Percentiles rank a stretch among this genome's conserved stretches.
Evolutionary conservation across 2,797 vertebrate species (phyloP).

Genomic region (Poecilia picta): DNA sequence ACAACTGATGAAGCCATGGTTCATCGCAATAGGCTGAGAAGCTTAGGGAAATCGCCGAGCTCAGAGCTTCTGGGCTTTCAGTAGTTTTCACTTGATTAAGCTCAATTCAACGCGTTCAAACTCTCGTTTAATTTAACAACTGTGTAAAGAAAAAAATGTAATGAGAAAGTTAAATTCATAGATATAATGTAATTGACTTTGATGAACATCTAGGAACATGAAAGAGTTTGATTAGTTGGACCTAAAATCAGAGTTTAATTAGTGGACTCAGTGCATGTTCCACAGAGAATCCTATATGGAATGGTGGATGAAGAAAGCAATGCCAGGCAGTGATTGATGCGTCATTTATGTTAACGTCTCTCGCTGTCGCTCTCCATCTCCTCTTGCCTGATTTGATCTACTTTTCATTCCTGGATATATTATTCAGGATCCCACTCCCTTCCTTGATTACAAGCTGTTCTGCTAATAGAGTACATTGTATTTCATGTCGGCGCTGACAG

Average conservation of each 20-base stretch:
- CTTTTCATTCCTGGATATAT: constrained; percentile 44
- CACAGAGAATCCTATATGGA: constrained; percentile 34
- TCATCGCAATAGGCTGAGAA: constrained; percentile 70
- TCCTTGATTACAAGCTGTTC: constrained; percentile 61
- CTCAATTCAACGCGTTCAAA: constrained; percentile 67
- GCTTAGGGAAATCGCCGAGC: constrained; percentile 76
- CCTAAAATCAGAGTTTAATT: constrained; percentile 81
- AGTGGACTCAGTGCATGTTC: constrained; percentile 67
- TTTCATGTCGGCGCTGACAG: constrained; percentile 50
- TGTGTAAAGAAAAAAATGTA: constrained; percentile 67
- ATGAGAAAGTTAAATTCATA: constrained; percentile 84
- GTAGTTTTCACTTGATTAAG: constrained; percentile 85
- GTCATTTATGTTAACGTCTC: constrained; percentile 57
- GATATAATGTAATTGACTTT: constrained; percentile 84
- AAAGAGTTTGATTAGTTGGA: constrained; percentile 79
- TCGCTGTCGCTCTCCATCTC: constrained; percentile 41
- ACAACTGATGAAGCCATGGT: constrained; percentile 77
- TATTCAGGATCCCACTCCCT: constrained; percentile 42
- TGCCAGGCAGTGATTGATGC: constrained; percentile 63
- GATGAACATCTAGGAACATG: constrained; percentile 78
- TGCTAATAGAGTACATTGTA: constrained; percentile 51
- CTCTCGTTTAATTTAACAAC: constrained; percentile 80
- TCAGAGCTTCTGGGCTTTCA: constrained; percentile 78
- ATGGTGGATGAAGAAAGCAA: constrained; percentile 43
- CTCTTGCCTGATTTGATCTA: constrained; percentile 54